These are phyloP conservation scores for Bombus huntii DNA, from an alignment of 1,140 invertebrate species.

Conservation along the genomic window DNA sequence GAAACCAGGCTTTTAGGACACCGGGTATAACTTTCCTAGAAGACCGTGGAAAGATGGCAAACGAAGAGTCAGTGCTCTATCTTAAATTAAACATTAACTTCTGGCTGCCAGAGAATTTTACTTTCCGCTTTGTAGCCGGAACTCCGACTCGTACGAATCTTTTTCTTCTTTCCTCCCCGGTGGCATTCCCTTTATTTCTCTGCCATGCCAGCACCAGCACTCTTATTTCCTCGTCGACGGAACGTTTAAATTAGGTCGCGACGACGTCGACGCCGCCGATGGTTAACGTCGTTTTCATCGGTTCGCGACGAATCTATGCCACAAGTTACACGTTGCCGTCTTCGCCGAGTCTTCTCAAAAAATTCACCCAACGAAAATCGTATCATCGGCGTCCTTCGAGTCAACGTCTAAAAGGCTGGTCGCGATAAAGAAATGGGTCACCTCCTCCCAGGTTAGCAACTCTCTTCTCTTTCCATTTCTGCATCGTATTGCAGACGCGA, in stretches of 20 bases:
- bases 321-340: background rate
- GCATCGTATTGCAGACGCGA: background rate
- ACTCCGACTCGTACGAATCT: conserved; percentile 67
- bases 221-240: conserved; percentile 40
- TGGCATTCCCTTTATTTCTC: conserved; percentile 39
- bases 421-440: conserved; percentile 23
- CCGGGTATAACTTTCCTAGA: conserved; percentile 31
- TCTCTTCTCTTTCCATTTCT: too few relatives aligned
- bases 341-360: background rate
- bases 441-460: background rate
- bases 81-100: conserved; percentile 79
- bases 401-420: background rate
- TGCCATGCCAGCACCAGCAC: background rate
- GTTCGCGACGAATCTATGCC: background rate
- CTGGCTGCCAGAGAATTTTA: conserved; percentile 73
- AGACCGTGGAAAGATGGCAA: conserved; percentile 17
- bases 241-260: conserved; percentile 33
- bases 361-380: background rate
- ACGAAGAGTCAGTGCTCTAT: conserved; percentile 53
- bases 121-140: conserved; percentile 54
- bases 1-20: background rate
- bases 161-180: conserved; percentile 29
- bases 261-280: background rate
- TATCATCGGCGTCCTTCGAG: background rate
- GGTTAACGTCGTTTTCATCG: conserved; percentile 35